Evolutionary conservation across 1,140 invertebrate species (phyloP), one percentile per base, ranked within the genome.

Genomic region (Frieseomelitta varia): DNA sequence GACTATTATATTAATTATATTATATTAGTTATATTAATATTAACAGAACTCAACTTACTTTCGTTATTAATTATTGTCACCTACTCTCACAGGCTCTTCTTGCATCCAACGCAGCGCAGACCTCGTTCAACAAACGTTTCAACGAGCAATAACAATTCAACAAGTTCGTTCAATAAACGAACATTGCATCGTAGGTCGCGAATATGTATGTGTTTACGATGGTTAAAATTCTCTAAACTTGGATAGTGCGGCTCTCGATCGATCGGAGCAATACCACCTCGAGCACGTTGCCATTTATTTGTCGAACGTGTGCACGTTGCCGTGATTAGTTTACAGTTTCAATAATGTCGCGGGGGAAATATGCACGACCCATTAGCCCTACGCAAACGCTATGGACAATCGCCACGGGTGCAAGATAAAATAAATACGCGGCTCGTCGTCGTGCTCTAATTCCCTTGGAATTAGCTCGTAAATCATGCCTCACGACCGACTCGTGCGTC

Each of bases 241-340:
- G 21, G 34, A 6, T 8, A 10, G 4, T 11, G 34, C 17, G 21
- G 3, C 39, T 39, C 24, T 63, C 56, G 63, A 55, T 68, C 77
- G 63, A 79, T 68, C 51, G 27, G 21, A 15, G 30, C 21, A 30
- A 68, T 56, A 34, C 51, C 51, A 63, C 14, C 21, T 39, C n/a
- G 27, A 68, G 27, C 77, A 79, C 61, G 75, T 65, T 51, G n/a
- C 11, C 75, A 39, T 51, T 53, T 79, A 78, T n/a, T 68, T 53
- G 27, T 39, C 77, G 65, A 55, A 55, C 27, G 47, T 53, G 21
- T 34, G 17, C 21, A 55, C 65, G 24, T 69, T 24, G 30, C 8
- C 6, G 19, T 56, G 30, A 79, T 69, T 71, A 61, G 68, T 72
- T 80, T 80, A 72, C 79, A 47, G 24, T 80, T 80, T 80, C 67